Conservation (phyloP, 1,140 invertebrate species). For the Caenorhabditis brenneri region DNA sequence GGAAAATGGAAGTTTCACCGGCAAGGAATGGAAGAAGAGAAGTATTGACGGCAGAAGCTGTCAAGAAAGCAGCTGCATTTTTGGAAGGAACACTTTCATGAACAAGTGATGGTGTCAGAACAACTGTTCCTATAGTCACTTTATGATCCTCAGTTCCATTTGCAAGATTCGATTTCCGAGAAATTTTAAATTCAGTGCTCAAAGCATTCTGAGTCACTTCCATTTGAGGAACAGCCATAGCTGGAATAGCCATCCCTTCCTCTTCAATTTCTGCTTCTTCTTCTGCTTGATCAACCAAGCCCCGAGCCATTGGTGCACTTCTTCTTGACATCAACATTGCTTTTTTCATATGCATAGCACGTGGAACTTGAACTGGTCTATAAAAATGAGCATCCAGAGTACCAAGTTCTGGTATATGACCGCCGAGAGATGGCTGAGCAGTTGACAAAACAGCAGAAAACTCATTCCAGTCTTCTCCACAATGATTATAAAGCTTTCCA, state of each 20-base stretch:
- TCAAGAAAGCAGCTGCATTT: conserved; percentile 71
- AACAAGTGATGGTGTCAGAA: conserved; percentile 70
- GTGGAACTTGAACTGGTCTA: not conserved
- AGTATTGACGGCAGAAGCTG: conserved; percentile 71
- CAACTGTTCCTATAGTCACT: conserved; percentile 66
- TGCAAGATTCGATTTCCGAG: not conserved
- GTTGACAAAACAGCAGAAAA: conserved; percentile 71
- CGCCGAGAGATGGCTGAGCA: conserved; percentile 71
- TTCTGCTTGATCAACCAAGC: too few relatives aligned
- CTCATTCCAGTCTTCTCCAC: conserved; percentile 72
- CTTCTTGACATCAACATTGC: not conserved
- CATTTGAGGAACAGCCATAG: not conserved
- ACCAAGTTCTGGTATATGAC: conserved; percentile 69
- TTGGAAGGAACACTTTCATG: conserved; percentile 72
- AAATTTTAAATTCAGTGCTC: conserved; percentile 31
- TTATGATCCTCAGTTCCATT: not conserved
- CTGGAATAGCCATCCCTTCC: not conserved
- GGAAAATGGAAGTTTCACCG: conserved; percentile 72
- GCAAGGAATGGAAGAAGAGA: conserved; percentile 70
- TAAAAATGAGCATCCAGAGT: conserved; percentile 67
- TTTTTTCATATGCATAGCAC: not conserved
- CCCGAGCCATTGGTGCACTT: not conserved
- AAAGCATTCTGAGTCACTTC: not conserved
- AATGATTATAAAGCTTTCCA: conserved; percentile 71
- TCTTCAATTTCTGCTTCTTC: not conserved